Conservation (phyloP, 1,140 invertebrate species). For the Saxidomus purpurata region DNA sequence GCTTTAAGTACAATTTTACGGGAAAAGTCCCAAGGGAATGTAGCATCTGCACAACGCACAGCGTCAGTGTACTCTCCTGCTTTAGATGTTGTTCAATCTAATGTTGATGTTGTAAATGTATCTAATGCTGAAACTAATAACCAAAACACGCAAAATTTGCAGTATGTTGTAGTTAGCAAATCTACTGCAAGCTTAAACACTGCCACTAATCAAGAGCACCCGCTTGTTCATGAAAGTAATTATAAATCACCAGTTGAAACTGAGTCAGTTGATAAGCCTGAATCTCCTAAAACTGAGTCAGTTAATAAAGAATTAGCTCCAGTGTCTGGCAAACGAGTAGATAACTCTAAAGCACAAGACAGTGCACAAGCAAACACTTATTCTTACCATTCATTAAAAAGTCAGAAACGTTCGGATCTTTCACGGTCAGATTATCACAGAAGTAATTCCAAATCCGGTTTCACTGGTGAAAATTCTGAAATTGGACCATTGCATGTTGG, state of each 20-base stretch:
- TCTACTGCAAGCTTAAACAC: conserved; percentile 44
- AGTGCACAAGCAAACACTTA: neutral
- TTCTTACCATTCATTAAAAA: conserved; percentile 46
- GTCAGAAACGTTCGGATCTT: neutral
- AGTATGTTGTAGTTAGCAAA: conserved; percentile 43
- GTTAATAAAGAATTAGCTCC: neutral
- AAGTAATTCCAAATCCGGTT: neutral
- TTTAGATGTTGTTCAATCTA: conserved; percentile 65
- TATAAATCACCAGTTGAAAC: neutral
- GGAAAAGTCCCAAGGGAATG: conserved; percentile 9
- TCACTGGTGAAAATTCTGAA: conserved; percentile 13
- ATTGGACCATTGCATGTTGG: conserved; percentile 22
- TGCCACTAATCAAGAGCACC: conserved; percentile 40
- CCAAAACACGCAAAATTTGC: neutral
- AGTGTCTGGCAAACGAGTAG: neutral
- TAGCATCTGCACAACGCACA: conserved; percentile 13
- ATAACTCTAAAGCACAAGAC: neutral
- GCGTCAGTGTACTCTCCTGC: conserved; percentile 53
- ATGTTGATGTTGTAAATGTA: conserved; percentile 60
- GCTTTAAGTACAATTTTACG: conserved; percentile 49
- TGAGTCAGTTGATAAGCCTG: neutral
- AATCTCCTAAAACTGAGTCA: neutral
- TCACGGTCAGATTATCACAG: neutral
- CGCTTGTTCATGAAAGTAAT: conserved; percentile 28
- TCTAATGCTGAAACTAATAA: conserved; percentile 36